A percentile compares a stretch with the other conserved stretches of the same genome.
Evolutionary conservation across 2,113 vertebrate genomes (phyloP).

Genomic region (Mohoua ochrocephala): DNA sequence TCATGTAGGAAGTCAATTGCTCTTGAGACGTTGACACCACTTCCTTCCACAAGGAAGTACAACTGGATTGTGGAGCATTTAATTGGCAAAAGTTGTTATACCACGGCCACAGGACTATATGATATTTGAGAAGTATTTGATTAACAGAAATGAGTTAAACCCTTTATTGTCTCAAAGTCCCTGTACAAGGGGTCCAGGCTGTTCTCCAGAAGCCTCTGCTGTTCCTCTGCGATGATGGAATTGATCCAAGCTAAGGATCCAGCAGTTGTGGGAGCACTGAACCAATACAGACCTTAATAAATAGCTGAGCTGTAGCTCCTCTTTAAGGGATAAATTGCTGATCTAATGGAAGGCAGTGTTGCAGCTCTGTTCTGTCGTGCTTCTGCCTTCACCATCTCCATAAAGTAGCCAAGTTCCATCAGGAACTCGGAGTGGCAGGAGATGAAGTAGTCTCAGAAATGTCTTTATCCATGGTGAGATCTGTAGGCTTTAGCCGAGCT

Average conservation of each 20-base stretch:
- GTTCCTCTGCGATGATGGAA: neutral
- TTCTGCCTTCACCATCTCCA: neutral
- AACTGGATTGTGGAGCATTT: neutral
- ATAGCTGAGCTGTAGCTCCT: neutral
- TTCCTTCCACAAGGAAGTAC: neutral
- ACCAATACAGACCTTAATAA: neutral
- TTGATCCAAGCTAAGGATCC: neutral
- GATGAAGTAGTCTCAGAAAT: neutral
- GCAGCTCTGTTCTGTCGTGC: neutral
- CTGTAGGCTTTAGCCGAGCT: neutral
- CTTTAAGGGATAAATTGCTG: neutral
- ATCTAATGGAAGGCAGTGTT: neutral
- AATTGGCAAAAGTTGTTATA: neutral
- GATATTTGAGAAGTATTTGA: neutral
- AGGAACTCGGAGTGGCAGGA: neutral
- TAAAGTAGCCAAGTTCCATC: neutral
- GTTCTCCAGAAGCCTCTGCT: neutral
- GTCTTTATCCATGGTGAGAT: neutral
- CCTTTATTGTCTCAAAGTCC: neutral
- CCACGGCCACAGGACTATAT: accelerated
- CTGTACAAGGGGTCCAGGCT: neutral
- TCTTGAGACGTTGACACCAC: neutral
- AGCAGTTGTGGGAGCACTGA: neutral
- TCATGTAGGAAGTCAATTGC: neutral
- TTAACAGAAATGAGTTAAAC: neutral